These are phyloP conservation scores for Trachops cirrhosus DNA, from an alignment of 2,797 vertebrate species.

Conservation along the genomic window DNA sequence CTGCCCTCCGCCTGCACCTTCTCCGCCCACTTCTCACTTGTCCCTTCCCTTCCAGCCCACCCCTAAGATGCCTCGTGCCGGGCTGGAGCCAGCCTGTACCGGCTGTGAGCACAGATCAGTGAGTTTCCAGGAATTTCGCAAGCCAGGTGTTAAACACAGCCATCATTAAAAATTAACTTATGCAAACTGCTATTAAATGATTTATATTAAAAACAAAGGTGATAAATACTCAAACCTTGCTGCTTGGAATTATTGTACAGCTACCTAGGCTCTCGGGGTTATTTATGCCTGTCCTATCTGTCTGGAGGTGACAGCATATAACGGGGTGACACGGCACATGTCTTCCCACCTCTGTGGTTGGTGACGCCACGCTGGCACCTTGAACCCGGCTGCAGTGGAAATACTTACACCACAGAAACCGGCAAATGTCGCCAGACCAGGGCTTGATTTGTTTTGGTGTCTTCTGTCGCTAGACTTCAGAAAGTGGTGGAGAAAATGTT, in stretches of 20 bases:
- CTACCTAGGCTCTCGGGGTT: neutral
- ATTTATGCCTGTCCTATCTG: neutral
- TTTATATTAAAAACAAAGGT: neutral
- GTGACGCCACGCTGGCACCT: neutral
- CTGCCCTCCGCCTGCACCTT: fast-evolving
- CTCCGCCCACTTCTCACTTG: neutral
- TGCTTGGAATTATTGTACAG: neutral
- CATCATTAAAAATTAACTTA: neutral
- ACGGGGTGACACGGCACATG: fast-evolving
- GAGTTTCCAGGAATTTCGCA: neutral
- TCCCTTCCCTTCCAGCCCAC: neutral
- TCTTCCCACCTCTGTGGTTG: neutral
- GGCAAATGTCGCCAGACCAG: neutral
- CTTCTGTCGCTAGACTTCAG: neutral
- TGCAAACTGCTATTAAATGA: neutral
- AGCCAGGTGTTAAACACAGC: neutral
- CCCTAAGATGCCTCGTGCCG: neutral
- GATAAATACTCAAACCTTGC: neutral
- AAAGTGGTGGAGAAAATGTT: neutral
- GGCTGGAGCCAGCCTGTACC: neutral
- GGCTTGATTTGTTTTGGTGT: neutral
- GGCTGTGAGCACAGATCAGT: neutral
- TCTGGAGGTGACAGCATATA: fast-evolving
- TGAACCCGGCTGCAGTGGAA: fast-evolving
- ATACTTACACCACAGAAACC: neutral